phyloP scores from a whole-genome alignment of 2,888 invertebrate genomes.

The Eulithis testata region DNA sequence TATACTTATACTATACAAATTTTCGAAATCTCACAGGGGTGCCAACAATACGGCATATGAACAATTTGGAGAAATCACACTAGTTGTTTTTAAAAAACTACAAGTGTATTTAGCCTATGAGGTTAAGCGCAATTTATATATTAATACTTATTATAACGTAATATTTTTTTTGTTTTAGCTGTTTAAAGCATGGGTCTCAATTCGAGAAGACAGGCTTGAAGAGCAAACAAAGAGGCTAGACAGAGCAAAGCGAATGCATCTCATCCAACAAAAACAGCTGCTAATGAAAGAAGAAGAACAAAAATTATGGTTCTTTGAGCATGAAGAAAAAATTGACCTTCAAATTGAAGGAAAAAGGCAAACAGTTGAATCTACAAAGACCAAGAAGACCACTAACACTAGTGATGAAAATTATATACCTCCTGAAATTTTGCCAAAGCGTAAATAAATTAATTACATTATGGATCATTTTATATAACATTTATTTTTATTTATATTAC shows the following conservation, averaged over 20 bases:
- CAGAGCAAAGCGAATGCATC: slow-evolving; percentile 79
- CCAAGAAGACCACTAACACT: slow-evolving; percentile 72
- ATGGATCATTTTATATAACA: too few species aligned
- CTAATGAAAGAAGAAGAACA: slow-evolving; percentile 85
- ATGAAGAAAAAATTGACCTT: slow-evolving; percentile 90
- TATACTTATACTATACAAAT: too few species aligned
- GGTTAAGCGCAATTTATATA: too few species aligned
- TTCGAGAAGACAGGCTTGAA: slow-evolving; percentile 84
- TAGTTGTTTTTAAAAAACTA: too few species aligned
- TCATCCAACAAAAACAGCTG: slow-evolving; percentile 80
- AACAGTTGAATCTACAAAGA: slow-evolving; percentile 64
- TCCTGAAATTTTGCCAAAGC: slow-evolving; percentile 85
- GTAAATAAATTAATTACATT: slow-evolving; percentile 51
- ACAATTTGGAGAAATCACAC: too few species aligned
- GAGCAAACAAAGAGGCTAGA: slow-evolving; percentile 85
- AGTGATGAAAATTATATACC: slow-evolving; percentile 88
- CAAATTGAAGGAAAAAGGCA: slow-evolving; percentile 86
- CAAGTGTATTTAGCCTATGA: too few species aligned
- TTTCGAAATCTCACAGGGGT: too few species aligned
- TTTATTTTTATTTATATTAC: too few species aligned
- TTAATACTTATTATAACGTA: slow-evolving; percentile 1
- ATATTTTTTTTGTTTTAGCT: slow-evolving; percentile 60
- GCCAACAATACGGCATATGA: too few species aligned
- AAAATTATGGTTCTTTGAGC: slow-evolving; percentile 92
- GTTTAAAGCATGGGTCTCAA: slow-evolving; percentile 85